Percentiles rank a stretch among this genome's conserved stretches.
phyloP scores from a whole-genome alignment of 2,888 invertebrate species.

The Phyto melanocephala region DNA sequence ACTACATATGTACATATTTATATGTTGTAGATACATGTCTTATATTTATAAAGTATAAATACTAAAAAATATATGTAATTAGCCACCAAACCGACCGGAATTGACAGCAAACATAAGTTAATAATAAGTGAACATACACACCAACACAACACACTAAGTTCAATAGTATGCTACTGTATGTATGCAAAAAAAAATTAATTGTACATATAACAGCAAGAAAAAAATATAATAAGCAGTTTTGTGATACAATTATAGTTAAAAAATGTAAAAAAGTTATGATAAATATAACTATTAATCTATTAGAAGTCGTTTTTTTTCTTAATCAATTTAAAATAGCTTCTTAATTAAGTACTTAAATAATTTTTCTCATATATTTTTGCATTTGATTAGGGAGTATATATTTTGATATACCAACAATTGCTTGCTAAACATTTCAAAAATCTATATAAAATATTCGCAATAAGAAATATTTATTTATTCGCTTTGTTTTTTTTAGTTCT shows the following conservation, averaged over 20 bases:
- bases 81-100: constrained; percentile 62
- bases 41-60: constrained; percentile 10
- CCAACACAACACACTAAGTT: neutral
- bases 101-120: constrained; percentile 54
- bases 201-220: neutral
- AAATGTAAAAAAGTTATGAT: neutral
- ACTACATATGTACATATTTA: neutral
- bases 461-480: constrained; percentile 52
- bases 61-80: constrained; percentile 62
- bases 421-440: constrained; percentile 51
- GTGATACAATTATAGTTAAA: no score
- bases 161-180: neutral
- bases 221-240: constrained; percentile 32
- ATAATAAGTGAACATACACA: constrained; percentile 3
- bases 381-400: constrained; percentile 33
- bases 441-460: constrained; percentile 56
- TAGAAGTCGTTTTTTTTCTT: neutral
- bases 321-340: neutral
- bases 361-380: neutral
- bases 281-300: neutral
- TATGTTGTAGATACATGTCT: neutral
- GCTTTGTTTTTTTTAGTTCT: constrained; percentile 16
- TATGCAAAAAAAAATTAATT: neutral
- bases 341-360: neutral
- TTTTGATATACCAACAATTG: neutral